A percentile compares a stretch with the other conserved stretches of the same genome.
phyloP scores from a whole-genome alignment of 2,113 vertebrate species.

The Anarrhichthys ocellatus region DNA sequence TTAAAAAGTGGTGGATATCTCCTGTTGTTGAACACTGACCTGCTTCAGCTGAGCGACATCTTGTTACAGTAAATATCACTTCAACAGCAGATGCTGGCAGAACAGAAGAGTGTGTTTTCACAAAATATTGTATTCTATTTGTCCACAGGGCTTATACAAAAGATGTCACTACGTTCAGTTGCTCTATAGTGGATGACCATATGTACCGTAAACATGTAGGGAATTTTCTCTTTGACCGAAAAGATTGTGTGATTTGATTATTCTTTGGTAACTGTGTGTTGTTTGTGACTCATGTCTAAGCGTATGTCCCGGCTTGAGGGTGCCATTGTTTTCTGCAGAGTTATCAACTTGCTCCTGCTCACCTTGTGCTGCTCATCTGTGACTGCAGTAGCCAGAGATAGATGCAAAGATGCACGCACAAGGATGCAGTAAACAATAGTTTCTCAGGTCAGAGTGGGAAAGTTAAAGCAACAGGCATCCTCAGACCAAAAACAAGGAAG shows the following conservation, averaged over 20 bases:
- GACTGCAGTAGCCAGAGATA: slow-evolving; percentile 11
- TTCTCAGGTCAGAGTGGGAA: slow-evolving; percentile 48
- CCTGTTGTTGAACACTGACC: neutral
- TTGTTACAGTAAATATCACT: neutral
- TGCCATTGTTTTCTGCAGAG: neutral
- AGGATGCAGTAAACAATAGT: slow-evolving; percentile 44
- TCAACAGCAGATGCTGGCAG: neutral
- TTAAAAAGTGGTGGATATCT: neutral
- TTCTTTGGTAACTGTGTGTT: neutral
- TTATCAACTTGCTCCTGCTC: neutral
- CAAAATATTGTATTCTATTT: neutral
- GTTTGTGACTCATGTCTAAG: neutral
- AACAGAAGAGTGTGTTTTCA: neutral
- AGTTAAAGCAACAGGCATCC: slow-evolving; percentile 49
- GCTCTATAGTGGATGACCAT: slow-evolving; percentile 22
- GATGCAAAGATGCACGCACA: slow-evolving; percentile 46
- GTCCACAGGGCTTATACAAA: slow-evolving; percentile 22
- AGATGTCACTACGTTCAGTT: slow-evolving; percentile 30
- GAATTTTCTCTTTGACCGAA: slow-evolving; percentile 7
- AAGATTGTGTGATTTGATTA: neutral
- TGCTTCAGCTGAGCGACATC: neutral
- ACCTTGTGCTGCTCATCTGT: slow-evolving; percentile 14
- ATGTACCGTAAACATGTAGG: neutral
- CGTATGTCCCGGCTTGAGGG: neutral
- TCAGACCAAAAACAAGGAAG: slow-evolving; percentile 18